These are phyloP conservation scores for Hypotaenidia okinawae DNA, from an alignment of 2,797 vertebrate species.

Conservation along the genomic window DNA sequence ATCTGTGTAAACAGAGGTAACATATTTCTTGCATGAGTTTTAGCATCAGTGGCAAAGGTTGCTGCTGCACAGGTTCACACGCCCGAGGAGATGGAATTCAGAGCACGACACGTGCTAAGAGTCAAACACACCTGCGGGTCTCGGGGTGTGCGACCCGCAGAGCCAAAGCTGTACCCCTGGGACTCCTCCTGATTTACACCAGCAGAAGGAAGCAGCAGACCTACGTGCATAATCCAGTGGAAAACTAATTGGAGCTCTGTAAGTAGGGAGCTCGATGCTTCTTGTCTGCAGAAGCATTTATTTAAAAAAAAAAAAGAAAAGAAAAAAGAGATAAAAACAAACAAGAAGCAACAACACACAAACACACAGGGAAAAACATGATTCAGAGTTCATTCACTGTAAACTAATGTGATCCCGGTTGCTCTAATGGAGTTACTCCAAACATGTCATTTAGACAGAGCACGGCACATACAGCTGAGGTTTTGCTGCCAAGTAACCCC, in stretches of 20 bases:
- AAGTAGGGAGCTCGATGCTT: background rate
- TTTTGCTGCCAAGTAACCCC: background rate
- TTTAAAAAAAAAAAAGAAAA: background rate
- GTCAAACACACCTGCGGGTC: background rate
- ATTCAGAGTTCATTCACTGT: background rate
- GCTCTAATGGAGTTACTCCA: background rate
- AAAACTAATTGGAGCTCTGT: background rate
- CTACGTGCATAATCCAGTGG: background rate
- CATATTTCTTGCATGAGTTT: background rate
- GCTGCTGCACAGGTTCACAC: background rate
- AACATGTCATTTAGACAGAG: background rate
- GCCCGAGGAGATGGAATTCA: background rate
- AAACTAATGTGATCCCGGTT: background rate
- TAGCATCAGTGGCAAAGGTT: background rate
- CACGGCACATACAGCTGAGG: background rate
- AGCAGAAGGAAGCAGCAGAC: background rate
- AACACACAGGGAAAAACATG: background rate
- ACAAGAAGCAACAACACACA: background rate
- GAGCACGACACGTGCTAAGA: rapidly evolving
- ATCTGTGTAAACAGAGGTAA: background rate
- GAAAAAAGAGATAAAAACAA: background rate
- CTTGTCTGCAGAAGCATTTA: background rate
- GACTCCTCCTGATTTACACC: background rate
- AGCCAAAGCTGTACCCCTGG: background rate
- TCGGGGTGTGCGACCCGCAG: rapidly evolving